These are phyloP conservation scores for Neodiprion lecontei DNA, from an alignment of 1,140 invertebrate genomes.

Conservation along the genomic window DNA sequence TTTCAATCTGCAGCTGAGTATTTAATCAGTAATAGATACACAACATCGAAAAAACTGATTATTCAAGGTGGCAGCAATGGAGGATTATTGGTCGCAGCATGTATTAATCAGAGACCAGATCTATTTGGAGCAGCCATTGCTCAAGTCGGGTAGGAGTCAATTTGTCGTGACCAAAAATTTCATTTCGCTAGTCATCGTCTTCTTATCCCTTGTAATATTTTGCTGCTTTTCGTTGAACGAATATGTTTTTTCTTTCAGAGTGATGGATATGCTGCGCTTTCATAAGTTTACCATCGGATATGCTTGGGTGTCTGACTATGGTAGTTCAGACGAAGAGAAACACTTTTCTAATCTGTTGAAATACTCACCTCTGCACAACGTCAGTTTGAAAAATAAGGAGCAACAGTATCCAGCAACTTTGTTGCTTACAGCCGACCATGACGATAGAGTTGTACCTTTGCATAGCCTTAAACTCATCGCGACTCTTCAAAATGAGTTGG, in stretches of 20 bases:
- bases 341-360: constrained; percentile 90
- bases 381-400: constrained; percentile 69
- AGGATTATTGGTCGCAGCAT: constrained; percentile 91
- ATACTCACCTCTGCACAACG: constrained; percentile 96
- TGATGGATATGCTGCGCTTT: constrained; percentile 96
- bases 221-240: neutral
- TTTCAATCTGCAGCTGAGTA: constrained; percentile 94
- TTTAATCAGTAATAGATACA: constrained; percentile 85
- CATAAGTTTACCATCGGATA: constrained; percentile 99
- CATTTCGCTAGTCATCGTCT: neutral
- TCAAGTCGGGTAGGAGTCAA: constrained; percentile 83
- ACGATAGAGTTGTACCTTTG: constrained; percentile 95
- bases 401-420: constrained; percentile 90
- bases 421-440: constrained; percentile 95
- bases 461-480: constrained; percentile 97
- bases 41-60: constrained; percentile 75
- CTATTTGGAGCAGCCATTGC: constrained; percentile 90
- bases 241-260: constrained; percentile 67
- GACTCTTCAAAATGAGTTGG: constrained; percentile 82
- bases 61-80: constrained; percentile 98
- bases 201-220: neutral
- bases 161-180: neutral
- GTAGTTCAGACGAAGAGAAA: constrained; percentile 85
- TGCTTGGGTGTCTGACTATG: constrained; percentile 97
- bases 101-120: constrained; percentile 94